A percentile compares a stretch with the other conserved stretches of the same genome.
These are phyloP conservation scores for Trachythela sp. DNA, from an alignment of 64 coral and sea anemone genomes.

Conservation along the genomic window DNA sequence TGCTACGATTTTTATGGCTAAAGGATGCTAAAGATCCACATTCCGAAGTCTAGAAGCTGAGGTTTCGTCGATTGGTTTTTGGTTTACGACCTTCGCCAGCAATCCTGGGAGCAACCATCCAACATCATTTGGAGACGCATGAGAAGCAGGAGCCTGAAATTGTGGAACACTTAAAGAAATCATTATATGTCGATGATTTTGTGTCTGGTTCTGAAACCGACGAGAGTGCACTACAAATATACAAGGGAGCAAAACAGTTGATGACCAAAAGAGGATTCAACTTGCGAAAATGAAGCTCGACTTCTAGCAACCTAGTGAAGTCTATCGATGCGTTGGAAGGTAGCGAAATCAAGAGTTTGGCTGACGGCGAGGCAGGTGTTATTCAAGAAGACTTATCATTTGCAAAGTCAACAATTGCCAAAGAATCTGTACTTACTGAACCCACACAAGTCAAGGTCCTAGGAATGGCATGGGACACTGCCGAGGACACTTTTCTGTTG, in stretches of 20 bases:
- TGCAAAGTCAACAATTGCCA: constrained; percentile 6
- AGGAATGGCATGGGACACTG: constrained; percentile 27
- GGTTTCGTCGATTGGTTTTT: constrained; percentile 23
- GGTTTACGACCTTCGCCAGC: constrained; percentile 1
- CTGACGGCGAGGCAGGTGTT: background rate
- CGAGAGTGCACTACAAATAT: constrained; percentile 19
- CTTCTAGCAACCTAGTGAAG: background rate
- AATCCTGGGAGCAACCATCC: background rate
- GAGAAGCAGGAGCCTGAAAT: constrained; percentile 18
- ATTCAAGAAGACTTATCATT: constrained; percentile 14
- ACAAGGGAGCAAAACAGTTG: constrained; percentile 41
- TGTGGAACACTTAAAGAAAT: constrained; percentile 24
- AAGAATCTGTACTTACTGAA: background rate
- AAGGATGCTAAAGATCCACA: constrained; percentile 11
- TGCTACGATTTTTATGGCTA: background rate
- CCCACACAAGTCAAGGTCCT: constrained; percentile 23
- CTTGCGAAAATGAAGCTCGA: background rate
- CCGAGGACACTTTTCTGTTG: constrained; percentile 29
- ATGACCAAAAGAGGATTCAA: constrained; percentile 46
- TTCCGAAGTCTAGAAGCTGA: constrained; percentile 3
- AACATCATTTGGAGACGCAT: background rate
- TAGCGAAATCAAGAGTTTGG: background rate
- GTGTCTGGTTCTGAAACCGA: constrained; percentile 11
- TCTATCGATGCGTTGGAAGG: constrained; percentile 10
- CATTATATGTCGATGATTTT: constrained; percentile 15